Base-by-base conservation (phyloP, 2,888 invertebrate genomes). In the Apamea crenata region DNA sequence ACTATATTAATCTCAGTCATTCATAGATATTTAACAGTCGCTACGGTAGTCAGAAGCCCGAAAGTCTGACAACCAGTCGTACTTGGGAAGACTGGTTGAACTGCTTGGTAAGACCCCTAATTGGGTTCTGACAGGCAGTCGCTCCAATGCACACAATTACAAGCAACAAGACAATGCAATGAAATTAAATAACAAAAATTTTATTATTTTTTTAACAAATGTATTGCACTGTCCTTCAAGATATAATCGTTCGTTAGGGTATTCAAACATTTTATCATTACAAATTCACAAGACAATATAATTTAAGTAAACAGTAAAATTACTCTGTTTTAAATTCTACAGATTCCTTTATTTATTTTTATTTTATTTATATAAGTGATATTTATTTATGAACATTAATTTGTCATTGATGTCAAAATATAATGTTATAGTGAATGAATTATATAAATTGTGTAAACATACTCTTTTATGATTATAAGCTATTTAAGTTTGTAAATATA, bases 401-500 rank as follows among this genome's bases (percentile, higher is more conserved):
- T 29, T 36, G 29, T 53, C 2, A 36, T 47, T 68, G 3, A 47
- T 32, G 14, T 2, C n/a, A 18, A 44, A 63, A 21, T 21, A 53
- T 8, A 61, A 32, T 47, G 16, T 7, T 36, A 10, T 68, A 40
- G 8, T 25, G 16, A 29, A 47, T 14, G 7, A 29, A 29, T 2
- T 50, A 36, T 7, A 36, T 53, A 36, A 18, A 36, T 61, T 36
- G 1, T 76, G 29, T 44, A 56, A 53, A n/a, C 29, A 36, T 29
- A 36, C 18, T 44, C 14, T n/a, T 36, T 25, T 56, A 72, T 77
- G 10, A 14, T 4, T 44, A 65, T 66, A 25, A 50, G 8, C 8
- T 82, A 40, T n/a, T n/a, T 81, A 66, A 53, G 74, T 74, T 21
- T 84, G 86, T 83, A 83, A 83, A 83, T 83, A 82, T 53, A 12